Evolutionary conservation across 2,888 invertebrate species (phyloP).

Genomic region (Slavum lentiscoides): DNA sequence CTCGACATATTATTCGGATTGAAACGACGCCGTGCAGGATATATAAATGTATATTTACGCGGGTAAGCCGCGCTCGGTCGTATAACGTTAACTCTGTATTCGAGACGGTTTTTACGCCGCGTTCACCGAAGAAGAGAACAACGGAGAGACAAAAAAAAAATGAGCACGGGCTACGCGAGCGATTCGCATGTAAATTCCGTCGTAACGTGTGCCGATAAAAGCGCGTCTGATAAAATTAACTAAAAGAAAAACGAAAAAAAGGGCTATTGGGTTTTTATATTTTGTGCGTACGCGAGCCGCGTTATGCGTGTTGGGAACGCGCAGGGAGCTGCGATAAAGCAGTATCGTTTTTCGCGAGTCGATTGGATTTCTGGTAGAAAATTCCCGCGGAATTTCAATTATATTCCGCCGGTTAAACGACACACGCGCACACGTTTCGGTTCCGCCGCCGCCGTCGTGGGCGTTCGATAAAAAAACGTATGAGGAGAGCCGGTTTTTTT

Average conservation of each 20-base stretch:
- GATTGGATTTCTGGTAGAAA: conserved; percentile 46
- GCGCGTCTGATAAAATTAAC: conserved; percentile 45
- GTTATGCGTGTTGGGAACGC: not conserved
- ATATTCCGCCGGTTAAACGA: conserved; percentile 41
- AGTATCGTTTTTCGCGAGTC: not conserved
- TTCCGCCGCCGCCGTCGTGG: not conserved
- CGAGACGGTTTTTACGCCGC: no score
- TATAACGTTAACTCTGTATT: no score
- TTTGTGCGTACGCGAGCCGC: no score
- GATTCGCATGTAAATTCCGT: conserved; percentile 49
- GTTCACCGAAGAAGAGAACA: no score
- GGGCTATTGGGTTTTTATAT: conserved; percentile 15
- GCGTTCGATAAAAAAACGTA: conserved; percentile 21
- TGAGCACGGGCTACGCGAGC: not conserved
- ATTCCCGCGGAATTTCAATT: conserved; percentile 49
- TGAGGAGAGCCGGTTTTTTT: not conserved
- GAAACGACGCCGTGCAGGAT: no score
- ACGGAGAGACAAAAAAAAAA: not conserved
- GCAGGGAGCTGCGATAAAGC: not conserved
- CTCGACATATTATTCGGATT: no score
- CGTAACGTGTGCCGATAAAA: conserved; percentile 50
- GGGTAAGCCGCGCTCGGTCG: no score
- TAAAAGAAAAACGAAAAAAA: conserved; percentile 28
- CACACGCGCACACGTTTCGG: not conserved
- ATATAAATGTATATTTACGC: no score